Evolutionary conservation across 1,140 invertebrate genomes (phyloP).

Genomic region (Halyomorpha halys): DNA sequence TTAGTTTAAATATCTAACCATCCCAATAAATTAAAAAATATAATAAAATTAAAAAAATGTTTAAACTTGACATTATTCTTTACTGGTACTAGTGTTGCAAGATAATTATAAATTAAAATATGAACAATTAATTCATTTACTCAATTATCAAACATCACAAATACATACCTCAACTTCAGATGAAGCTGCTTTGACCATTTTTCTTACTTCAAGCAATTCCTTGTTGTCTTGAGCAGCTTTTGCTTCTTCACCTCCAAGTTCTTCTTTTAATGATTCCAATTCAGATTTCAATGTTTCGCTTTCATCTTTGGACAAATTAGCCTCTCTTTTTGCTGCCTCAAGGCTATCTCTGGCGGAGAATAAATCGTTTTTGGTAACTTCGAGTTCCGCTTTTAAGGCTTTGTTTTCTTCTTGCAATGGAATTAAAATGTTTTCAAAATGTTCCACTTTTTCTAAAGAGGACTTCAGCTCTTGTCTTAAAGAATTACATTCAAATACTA

Average conservation of each 20-base stretch:
- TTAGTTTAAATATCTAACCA: too few relatives aligned
- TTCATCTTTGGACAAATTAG: neutral
- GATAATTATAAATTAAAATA: neutral
- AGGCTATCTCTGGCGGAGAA: neutral
- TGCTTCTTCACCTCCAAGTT: conserved; percentile 9
- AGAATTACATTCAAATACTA: conserved; percentile 27
- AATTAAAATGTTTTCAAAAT: conserved; percentile 20
- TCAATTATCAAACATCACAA: neutral
- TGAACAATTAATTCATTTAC: neutral
- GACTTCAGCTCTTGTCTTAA: conserved; percentile 19
- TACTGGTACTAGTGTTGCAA: too few relatives aligned
- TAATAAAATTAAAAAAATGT: neutral
- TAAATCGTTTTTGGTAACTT: conserved; percentile 8
- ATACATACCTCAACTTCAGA: conserved; percentile 11
- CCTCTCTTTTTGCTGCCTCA: neutral
- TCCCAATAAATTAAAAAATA: neutral
- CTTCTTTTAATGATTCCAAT: conserved; percentile 15
- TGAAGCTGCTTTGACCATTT: conserved; percentile 6
- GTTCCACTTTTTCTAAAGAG: conserved; percentile 20
- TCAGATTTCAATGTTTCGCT: conserved; percentile 11
- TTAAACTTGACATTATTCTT: too few relatives aligned
- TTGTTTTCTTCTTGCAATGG: conserved; percentile 18
- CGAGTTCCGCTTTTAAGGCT: conserved; percentile 9
- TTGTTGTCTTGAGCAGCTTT: conserved; percentile 1
- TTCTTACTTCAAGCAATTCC: conserved; percentile 19